Evolutionary conservation across 2,888 invertebrate genomes (phyloP).

Genomic region (Cheilosia impressa): DNA sequence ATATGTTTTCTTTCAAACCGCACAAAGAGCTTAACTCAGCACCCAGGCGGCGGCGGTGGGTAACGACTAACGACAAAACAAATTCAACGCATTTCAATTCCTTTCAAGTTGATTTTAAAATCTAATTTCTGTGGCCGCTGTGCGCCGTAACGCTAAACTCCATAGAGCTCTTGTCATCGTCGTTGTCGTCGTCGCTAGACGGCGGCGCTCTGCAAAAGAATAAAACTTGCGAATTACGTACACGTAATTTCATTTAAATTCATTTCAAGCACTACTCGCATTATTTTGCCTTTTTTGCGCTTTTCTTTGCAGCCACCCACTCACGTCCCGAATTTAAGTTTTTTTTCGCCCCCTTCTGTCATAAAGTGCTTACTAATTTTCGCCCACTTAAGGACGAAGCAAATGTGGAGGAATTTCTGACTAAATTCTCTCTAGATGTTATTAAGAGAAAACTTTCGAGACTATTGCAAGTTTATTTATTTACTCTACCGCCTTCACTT

Average conservation of each 20-base stretch:
- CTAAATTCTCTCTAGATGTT: neutral
- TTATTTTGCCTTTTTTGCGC: slow-evolving; percentile 36
- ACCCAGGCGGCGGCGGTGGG: neutral
- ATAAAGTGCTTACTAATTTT: slow-evolving; percentile 64
- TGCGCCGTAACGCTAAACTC: slow-evolving; percentile 4
- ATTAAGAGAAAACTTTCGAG: slow-evolving; percentile 38
- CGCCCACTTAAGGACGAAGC: slow-evolving; percentile 3
- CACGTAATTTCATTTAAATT: slow-evolving; percentile 72
- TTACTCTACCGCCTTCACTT: slow-evolving; percentile 55
- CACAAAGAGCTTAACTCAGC: slow-evolving; percentile 57
- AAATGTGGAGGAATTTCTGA: slow-evolving; percentile 8
- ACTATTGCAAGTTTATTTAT: slow-evolving; percentile 65
- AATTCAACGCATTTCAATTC: slow-evolving; percentile 67
- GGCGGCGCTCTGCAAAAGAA: slow-evolving; percentile 46
- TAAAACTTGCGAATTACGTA: slow-evolving; percentile 68
- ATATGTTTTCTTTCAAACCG: slow-evolving; percentile 46
- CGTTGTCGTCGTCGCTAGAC: neutral
- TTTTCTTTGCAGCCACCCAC: slow-evolving; percentile 10
- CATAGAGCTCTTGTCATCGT: neutral
- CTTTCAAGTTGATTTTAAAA: slow-evolving; percentile 73
- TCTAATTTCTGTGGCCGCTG: slow-evolving; percentile 59
- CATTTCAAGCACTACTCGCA: slow-evolving; percentile 67
- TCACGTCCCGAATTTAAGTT: neutral
- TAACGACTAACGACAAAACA: slow-evolving; percentile 19
- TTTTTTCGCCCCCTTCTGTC: slow-evolving; percentile 13